phyloP scores from a whole-genome alignment of 2,797 vertebrate species.

The Phataginus tricuspis region DNA sequence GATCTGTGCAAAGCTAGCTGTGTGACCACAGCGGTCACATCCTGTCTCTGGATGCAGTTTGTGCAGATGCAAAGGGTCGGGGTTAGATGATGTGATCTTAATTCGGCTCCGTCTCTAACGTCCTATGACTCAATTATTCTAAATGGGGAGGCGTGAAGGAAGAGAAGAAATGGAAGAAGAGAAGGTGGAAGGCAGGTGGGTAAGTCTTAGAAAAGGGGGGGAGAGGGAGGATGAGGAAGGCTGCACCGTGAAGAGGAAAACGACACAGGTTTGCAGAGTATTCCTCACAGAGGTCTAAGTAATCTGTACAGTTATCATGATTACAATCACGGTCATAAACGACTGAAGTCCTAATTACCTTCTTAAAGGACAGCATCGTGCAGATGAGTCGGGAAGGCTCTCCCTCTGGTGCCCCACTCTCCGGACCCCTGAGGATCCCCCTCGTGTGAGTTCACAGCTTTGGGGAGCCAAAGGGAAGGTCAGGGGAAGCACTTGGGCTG shows the following conservation, averaged over 20 bases:
- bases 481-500: not conserved
- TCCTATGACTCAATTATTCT: not conserved
- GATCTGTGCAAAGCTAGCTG: not conserved
- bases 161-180: not conserved
- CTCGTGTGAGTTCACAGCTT: not conserved
- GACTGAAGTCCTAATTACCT: constrained; percentile 66
- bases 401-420: not conserved
- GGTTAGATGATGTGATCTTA: not conserved
- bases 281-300: constrained; percentile 11
- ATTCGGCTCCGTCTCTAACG: not conserved
- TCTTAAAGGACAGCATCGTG: constrained; percentile 63
- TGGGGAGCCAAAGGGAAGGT: not conserved
- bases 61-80: not conserved
- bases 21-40: not conserved
- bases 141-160: not conserved
- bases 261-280: not conserved
- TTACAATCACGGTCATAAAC: constrained; percentile 67
- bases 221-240: not conserved
- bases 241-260: constrained; percentile 12
- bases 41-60: not conserved
- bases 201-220: not conserved
- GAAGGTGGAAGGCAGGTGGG: not conserved
- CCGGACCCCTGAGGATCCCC: not conserved
- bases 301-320: constrained; percentile 56
- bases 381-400: constrained; percentile 38